Evolutionary conservation across 2,797 vertebrate species (phyloP), one percentile per base, ranked within the genome.

Genomic region (Scleropages formosus): DNA sequence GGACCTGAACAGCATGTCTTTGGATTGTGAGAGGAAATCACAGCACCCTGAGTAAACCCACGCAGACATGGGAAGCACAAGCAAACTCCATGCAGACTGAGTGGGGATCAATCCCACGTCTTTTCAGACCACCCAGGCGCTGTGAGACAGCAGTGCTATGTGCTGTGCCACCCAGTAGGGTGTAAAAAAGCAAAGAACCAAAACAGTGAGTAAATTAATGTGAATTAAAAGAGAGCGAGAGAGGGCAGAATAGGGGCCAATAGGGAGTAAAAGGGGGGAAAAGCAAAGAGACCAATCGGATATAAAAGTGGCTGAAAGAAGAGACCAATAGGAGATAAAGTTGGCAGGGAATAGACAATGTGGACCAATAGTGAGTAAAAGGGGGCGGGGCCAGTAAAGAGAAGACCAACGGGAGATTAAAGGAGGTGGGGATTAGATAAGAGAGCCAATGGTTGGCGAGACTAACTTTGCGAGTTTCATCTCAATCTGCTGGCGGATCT

Each of bases 401-500:
- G 15, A 63, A 20, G 78, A 79, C 76, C 7, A 60, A 80, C 75
- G 46, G 4, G 24, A n/a, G 61, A 80, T 12, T 22, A 27, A 15
- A 51, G 12, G 7, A 20, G 59, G 62, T 75, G 74, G 16, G 9
- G 3, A 67, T 22, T 51, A 31, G 18, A 22, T 31, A 49, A 70
- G 77, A 20, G 4, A 76, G 77, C 75, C 11, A 58, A 79, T 72
- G 27, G 44, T 7, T 15, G 62, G 80, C 26, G 78, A 49, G 1
- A 94, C 97, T 96, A 90, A 99, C 97, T 98, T 99, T 80, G 96
- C 96, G 77, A 99, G 94, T 85, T 97, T 98, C 90, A 94, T 94
- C 83, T 98, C 96, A 4, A 99, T 98, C 91, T 98, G 96, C 88
- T 98, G 96, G 65, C 97, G 93, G 80, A 97, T 96, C 77, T 97